A percentile compares a stretch with the other conserved stretches of the same genome.
Conservation (phyloP, 2,888 invertebrate species). For the Hirtodrosophila trivittata region DNA sequence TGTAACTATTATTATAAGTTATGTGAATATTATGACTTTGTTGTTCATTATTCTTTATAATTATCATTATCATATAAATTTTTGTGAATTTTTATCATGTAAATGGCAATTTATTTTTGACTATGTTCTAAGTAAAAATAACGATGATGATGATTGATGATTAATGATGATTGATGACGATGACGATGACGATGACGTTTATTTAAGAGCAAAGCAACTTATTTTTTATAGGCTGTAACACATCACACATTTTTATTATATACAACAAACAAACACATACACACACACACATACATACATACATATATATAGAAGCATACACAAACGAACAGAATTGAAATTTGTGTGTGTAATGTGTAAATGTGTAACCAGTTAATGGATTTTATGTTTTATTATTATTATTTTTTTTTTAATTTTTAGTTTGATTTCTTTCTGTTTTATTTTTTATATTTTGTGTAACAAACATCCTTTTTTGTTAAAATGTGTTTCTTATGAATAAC, state of each 20-base stretch:
- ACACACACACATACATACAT: conserved; percentile 23
- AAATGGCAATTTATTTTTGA: conserved; percentile 54
- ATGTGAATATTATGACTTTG: conserved; percentile 44
- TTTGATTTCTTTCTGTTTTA: conserved; percentile 35
- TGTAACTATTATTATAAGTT: conserved; percentile 30
- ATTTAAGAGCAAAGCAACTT: conserved; percentile 62
- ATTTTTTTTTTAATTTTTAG: conserved; percentile 15
- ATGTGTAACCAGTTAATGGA: too few species aligned
- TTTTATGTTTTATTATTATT: conserved; percentile 9
- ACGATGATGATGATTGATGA: conserved; percentile 10
- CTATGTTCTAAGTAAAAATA: conserved; percentile 43
- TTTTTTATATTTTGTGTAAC: not conserved
- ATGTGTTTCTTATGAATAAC: conserved; percentile 52
- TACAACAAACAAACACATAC: conserved; percentile 18
- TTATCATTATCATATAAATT: too few species aligned
- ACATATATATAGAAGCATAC: conserved; percentile 11
- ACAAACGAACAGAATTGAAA: not conserved
- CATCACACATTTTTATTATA: conserved; percentile 51
- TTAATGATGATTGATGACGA: not conserved
- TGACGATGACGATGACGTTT: conserved; percentile 11
- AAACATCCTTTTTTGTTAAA: too few species aligned
- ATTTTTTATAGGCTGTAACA: conserved; percentile 71
- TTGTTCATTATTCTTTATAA: conserved; percentile 43
- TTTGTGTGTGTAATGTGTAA: too few species aligned
- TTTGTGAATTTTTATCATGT: conserved; percentile 42